These are phyloP conservation scores for Volucella zonaria DNA, from an alignment of 2,888 invertebrate species.

Conservation along the genomic window DNA sequence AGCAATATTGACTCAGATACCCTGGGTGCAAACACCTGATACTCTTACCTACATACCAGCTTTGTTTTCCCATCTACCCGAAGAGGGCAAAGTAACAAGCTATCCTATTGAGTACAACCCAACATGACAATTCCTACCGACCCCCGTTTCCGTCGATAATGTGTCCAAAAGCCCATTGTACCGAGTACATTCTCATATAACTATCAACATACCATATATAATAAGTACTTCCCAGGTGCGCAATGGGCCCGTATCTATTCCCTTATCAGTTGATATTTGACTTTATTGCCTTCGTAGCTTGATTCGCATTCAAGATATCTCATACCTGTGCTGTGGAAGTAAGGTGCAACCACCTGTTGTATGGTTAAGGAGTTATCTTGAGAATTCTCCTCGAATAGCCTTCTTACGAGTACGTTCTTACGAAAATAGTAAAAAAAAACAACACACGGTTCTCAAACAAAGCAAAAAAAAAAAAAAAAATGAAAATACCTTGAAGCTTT, in stretches of 20 bases:
- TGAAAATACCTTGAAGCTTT: neutral
- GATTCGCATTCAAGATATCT: conserved; percentile 63
- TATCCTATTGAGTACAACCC: conserved; percentile 50
- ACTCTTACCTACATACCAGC: conserved; percentile 22
- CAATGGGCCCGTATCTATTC: conserved; percentile 45
- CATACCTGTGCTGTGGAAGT: conserved; percentile 40
- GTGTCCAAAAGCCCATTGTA: conserved; percentile 11
- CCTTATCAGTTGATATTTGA: conserved; percentile 63
- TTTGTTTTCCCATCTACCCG: conserved; percentile 20
- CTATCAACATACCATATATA: conserved; percentile 1
- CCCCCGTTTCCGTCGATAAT: conserved; percentile 15
- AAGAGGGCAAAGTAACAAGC: conserved; percentile 61
- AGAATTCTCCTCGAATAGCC: conserved; percentile 60
- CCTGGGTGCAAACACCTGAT: conserved; percentile 72
- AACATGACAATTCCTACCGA: conserved; percentile 46
- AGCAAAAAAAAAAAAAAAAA: too few species aligned
- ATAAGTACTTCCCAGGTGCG: conserved; percentile 68
- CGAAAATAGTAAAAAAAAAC: neutral
- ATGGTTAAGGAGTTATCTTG: conserved; percentile 43
- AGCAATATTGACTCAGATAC: conserved; percentile 69
- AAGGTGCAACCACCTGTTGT: conserved; percentile 71
- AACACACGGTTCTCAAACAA: too few species aligned
- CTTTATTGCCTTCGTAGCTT: conserved; percentile 62
- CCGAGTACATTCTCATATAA: conserved; percentile 55
- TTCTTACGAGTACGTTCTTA: conserved; percentile 7